A percentile compares a stretch with the other conserved stretches of the same genome.
These are phyloP conservation scores for Diplodus sargus DNA, from an alignment of 2,797 vertebrate genomes.

Conservation along the genomic window DNA sequence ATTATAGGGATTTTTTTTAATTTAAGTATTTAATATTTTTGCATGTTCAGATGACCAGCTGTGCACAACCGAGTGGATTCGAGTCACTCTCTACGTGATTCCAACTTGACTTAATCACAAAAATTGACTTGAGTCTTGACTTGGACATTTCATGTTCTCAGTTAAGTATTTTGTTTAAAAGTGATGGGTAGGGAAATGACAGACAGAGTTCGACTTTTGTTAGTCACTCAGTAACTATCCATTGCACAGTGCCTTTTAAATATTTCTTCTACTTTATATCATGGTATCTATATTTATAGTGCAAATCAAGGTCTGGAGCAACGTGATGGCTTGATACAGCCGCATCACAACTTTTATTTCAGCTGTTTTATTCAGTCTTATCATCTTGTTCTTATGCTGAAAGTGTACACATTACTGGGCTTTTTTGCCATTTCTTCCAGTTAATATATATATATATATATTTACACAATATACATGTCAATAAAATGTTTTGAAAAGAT, in stretches of 20 bases:
- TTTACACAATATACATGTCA: not conserved
- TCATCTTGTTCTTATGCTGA: slow-evolving; percentile 15
- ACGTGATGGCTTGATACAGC: not conserved
- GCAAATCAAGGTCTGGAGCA: not conserved
- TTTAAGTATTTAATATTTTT: not conserved
- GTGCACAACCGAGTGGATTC: not conserved
- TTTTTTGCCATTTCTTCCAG: not conserved
- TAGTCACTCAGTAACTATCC: not conserved
- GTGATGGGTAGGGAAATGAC: too few relatives aligned
- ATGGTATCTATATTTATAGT: not conserved
- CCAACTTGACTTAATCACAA: too few relatives aligned
- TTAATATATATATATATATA: not conserved
- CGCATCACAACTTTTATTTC: too few relatives aligned
- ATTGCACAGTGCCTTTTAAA: not conserved
- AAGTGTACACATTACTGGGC: not conserved
- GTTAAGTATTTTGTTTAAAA: too few relatives aligned
- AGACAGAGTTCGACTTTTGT: too few relatives aligned
- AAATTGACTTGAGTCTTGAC: too few relatives aligned
- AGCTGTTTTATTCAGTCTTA: not conserved
- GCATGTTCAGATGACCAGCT: not conserved
- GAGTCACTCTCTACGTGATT: too few relatives aligned
- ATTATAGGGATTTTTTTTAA: not conserved
- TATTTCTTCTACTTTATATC: not conserved
- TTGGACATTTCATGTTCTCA: too few relatives aligned
- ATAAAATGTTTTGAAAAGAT: not conserved